These are phyloP conservation scores for Orbicella faveolata DNA, from an alignment of 64 coral and sea anemone genomes.

Conservation along the genomic window DNA sequence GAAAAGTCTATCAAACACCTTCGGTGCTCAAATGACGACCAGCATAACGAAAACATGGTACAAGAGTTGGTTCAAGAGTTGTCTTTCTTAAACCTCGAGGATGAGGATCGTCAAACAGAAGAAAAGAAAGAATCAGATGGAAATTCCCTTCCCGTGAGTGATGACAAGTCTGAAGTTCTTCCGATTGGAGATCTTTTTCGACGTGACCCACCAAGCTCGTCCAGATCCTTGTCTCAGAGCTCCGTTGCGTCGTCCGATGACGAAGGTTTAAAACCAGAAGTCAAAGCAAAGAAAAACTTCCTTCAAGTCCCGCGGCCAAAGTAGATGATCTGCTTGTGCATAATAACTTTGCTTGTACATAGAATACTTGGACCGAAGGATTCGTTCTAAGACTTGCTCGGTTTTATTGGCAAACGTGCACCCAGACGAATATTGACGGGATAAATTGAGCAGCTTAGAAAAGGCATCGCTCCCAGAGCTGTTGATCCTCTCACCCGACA, in stretches of 20 bases:
- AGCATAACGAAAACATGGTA: conserved; percentile 22
- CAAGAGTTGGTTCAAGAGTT: conserved; percentile 18
- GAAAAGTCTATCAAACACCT: not conserved
- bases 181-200: conserved; percentile 58
- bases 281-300: not conserved
- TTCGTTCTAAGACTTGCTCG: no score
- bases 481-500: no score
- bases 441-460: no score
- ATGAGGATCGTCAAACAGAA: not conserved
- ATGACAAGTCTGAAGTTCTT: not conserved
- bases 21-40: not conserved
- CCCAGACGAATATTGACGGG: no score
- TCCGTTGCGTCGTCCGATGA: conserved; percentile 16
- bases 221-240: conserved; percentile 1
- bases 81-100: conserved; percentile 27
- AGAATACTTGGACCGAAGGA: no score
- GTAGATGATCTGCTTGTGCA: not conserved
- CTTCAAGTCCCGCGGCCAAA: not conserved
- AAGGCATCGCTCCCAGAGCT: no score
- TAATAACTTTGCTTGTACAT: no score
- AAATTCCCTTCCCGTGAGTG: not conserved
- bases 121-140: not conserved
- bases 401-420: no score
- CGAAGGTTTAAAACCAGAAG: not conserved
- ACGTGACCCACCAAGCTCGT: not conserved